Evolutionary conservation across 2,888 invertebrate genomes (phyloP).

Genomic region (Athalia rosae): DNA sequence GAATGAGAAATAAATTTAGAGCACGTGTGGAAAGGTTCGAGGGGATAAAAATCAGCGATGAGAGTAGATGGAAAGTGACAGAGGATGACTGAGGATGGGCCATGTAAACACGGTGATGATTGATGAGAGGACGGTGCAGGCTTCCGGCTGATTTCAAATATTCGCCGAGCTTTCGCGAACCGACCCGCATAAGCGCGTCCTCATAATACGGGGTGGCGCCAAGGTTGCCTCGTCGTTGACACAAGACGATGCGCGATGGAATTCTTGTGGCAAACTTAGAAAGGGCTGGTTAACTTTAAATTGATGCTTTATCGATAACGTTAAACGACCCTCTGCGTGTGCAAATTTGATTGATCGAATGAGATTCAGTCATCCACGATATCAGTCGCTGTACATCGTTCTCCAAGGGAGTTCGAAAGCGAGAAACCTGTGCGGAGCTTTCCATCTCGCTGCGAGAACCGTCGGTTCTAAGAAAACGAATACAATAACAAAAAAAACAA

Average conservation of each 20-base stretch:
- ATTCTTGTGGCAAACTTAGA: constrained; percentile 35
- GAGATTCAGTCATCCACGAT: constrained; percentile 28
- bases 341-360: constrained; percentile 41
- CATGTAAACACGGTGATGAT: constrained; percentile 42
- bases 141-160: constrained; percentile 36
- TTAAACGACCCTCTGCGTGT: constrained; percentile 24
- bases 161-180: constrained; percentile 7
- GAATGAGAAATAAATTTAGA: constrained; percentile 1
- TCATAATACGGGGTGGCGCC: constrained; percentile 35
- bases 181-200: constrained; percentile 34
- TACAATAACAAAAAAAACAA: too few species aligned
- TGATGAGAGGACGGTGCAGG: constrained; percentile 20
- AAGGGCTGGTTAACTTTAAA: constrained; percentile 42
- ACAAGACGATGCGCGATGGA: constrained; percentile 25
- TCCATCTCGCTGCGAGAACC: too few species aligned
- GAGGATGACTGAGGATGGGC: constrained; percentile 20
- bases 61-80: constrained; percentile 28
- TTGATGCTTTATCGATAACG: constrained; percentile 43
- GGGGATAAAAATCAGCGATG: constrained; percentile 3
- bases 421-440: too few species aligned
- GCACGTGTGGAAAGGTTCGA: background rate
- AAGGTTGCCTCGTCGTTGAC: constrained; percentile 32
- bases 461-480: too few species aligned
- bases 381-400: background rate
- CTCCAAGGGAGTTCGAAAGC: too few species aligned